phyloP scores from a whole-genome alignment of 2,113 vertebrate genomes.

The Seriola quinqueradiata region DNA sequence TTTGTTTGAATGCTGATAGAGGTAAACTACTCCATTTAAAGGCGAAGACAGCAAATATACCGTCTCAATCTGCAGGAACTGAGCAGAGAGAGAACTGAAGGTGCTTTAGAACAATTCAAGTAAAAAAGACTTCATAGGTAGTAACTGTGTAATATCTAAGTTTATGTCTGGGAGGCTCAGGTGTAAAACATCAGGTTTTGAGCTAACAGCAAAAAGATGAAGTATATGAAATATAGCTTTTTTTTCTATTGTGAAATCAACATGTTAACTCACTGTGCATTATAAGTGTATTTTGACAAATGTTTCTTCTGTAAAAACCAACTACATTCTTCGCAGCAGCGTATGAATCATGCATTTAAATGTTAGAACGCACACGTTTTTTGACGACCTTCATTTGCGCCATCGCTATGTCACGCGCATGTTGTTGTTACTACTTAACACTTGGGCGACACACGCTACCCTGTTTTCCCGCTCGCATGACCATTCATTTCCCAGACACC shows the following conservation, averaged over 20 bases:
- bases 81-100: background rate
- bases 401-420: slow-evolving; percentile 19
- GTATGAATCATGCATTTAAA: slow-evolving; percentile 33
- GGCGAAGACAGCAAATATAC: background rate
- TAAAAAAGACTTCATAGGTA: background rate
- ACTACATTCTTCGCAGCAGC: background rate
- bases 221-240: background rate
- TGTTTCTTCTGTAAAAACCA: background rate
- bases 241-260: background rate
- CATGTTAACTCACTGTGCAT: background rate
- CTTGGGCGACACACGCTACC: slow-evolving; percentile 64
- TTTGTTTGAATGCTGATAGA: background rate
- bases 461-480: slow-evolving; percentile 63
- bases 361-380: slow-evolving; percentile 28
- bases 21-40: background rate
- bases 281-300: slow-evolving; percentile 3
- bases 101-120: background rate
- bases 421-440: slow-evolving; percentile 76
- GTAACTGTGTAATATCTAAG: background rate
- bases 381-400: slow-evolving; percentile 75
- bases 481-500: slow-evolving; percentile 76
- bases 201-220: background rate
- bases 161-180: background rate
- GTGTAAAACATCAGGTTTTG: background rate
- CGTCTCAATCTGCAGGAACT: background rate